These are phyloP conservation scores for Onthophagus sagittarius DNA, from an alignment of 2,888 invertebrate species.

Conservation along the genomic window DNA sequence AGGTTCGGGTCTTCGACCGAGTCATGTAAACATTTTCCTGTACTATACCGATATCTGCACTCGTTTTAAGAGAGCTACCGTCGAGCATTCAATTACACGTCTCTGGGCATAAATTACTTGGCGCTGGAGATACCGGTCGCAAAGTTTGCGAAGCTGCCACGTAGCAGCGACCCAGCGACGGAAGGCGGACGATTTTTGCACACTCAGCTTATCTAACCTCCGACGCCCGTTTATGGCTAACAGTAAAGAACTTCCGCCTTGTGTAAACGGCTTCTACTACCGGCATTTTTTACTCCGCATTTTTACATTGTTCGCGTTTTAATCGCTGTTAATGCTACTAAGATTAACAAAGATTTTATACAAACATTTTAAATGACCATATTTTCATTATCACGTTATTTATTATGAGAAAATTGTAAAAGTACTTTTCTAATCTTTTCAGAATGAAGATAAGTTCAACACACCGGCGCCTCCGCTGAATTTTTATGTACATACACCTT, in stretches of 20 bases:
- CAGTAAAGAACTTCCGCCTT: background rate
- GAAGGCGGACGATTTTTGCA: slow-evolving; percentile 5
- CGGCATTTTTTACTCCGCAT: background rate
- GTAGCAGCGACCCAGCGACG: background rate
- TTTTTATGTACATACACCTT: too few relatives aligned
- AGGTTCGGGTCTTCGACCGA: background rate
- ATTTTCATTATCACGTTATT: too few relatives aligned
- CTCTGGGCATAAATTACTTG: background rate
- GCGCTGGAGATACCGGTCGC: background rate
- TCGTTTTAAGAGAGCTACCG: background rate
- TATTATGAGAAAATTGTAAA: too few relatives aligned
- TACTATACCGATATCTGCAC: background rate
- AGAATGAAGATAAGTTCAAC: too few relatives aligned
- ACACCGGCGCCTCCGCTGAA: too few relatives aligned
- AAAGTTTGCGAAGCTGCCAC: background rate
- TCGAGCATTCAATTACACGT: background rate
- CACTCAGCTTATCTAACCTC: slow-evolving; percentile 4
- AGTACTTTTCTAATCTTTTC: too few relatives aligned
- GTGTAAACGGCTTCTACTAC: background rate
- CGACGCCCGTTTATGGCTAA: background rate
- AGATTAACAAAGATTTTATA: background rate
- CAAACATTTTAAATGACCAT: too few relatives aligned
- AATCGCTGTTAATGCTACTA: background rate
- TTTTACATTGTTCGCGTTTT: background rate
- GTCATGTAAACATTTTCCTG: background rate